These are phyloP conservation scores for Tetramorium parvispinum DNA, from an alignment of 1,140 invertebrate genomes.

Conservation along the genomic window DNA sequence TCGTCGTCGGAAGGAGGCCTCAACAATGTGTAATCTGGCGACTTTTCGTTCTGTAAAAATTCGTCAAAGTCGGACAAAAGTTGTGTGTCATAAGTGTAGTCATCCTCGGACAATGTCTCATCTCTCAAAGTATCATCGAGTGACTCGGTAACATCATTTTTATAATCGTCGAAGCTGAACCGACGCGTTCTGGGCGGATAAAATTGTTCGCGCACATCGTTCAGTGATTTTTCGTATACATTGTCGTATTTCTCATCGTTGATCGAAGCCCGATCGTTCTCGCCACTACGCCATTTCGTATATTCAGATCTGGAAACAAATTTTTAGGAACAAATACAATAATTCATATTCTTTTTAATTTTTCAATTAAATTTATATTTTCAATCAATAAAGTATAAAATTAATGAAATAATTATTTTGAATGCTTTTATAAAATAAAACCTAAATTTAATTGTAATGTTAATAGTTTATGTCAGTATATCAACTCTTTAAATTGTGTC, in stretches of 20 bases:
- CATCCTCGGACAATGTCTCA: slow-evolving; percentile 10
- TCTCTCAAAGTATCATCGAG: slow-evolving; percentile 24
- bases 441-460: not conserved
- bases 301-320: slow-evolving; percentile 1
- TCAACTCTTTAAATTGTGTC: not conserved
- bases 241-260: slow-evolving; percentile 44
- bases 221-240: slow-evolving; percentile 11
- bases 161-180: slow-evolving; percentile 35
- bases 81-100: slow-evolving; percentile 1
- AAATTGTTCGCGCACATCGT: slow-evolving; percentile 13
- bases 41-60: slow-evolving; percentile 66
- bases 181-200: slow-evolving; percentile 62
- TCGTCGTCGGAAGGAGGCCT: not conserved
- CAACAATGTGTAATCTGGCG: slow-evolving; percentile 18
- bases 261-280: not conserved
- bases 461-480: not conserved
- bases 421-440: not conserved
- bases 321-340: not conserved
- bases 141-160: slow-evolving; percentile 26
- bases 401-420: slow-evolving; percentile 3
- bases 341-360: not conserved
- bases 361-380: slow-evolving; percentile 12
- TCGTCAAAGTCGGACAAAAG: slow-evolving; percentile 25
- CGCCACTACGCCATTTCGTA: not conserved
- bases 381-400: slow-evolving; percentile 11